Base-by-base conservation (phyloP, 2,113 vertebrate genomes). In the Tinamus guttatus region DNA sequence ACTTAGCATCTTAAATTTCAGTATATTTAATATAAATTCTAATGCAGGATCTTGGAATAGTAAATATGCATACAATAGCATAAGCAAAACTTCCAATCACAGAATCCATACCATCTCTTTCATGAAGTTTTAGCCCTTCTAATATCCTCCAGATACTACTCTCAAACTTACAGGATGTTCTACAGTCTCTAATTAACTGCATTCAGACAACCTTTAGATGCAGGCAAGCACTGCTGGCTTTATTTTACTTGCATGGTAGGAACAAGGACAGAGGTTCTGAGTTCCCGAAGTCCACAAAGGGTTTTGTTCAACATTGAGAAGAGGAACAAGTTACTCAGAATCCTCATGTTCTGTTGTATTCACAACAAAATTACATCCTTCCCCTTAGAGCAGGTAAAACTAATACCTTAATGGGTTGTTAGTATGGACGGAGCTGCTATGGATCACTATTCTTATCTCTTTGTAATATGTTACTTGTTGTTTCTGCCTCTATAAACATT, bases 401-500 rank as follows among this genome's bases (percentile, higher is more conserved):
- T 60, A 8, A 21, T 64, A 51, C 22, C 12, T 38, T 86, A 40
- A 41, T 38, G 63, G 16, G 7, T 24, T 88, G 5, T 41, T 56
- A 11, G 2, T 22, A 71, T 4, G 78, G 27, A 82, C 54, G 22
- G 49, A 49, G 49, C 49, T 49, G 21, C 25, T 21, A 22, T 7
- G 43, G 20, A 25, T 11, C 38, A 16, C 0, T 81, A 36, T 54
- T 89, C n/a, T 75, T 63, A 43, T 1, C 13, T 41, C 16, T 77
- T 9, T 40, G 13, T 81, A n/a, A 38, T 0, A 0, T 62, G 11
- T 43, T 36, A 17, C 25, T 52, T 3, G 1, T 1, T 81, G 6
- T 19, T 87, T 82, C 64, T 71, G 25, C 47, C 9, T 18, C 52
- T 73, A 52, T 19, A 13, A 58, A 69, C 60, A 73, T 82, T 62